Base-by-base conservation (phyloP, 2,113 vertebrate species). In the Piaya cayana region DNA sequence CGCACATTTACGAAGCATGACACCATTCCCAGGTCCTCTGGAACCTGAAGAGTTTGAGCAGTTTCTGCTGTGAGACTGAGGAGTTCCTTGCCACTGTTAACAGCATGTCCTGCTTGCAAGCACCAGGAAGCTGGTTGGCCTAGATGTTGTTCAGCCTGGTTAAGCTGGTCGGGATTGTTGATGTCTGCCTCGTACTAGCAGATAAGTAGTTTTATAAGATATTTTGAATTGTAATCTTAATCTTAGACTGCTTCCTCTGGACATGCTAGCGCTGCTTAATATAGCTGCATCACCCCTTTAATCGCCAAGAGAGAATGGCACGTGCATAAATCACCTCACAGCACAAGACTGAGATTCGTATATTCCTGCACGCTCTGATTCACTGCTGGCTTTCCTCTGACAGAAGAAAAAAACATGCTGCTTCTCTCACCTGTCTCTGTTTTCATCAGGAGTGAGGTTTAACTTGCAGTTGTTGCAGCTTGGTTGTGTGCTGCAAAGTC, bases 171-270 rank as follows among this genome's bases (percentile, higher is more conserved):
- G 45, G 87, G 75, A 82, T 29, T 85, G 87, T 39, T 70, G 94
- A 12, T 85, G 65, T 90, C 93, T 94, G 75, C 82, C 89, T 92
- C 45, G 0, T 72, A 14, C 45, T 39, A 85, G 95, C 89, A 95
- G 90, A 96, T 80, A 93, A 97, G 64, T 85, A 6, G 58, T 85
- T 92, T 85, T 82, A 47, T 42, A 69, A 93, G 39, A 13, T 86
- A 23, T 5, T 95, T 93, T 70, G 12, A 74, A 27, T n/a, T 53
- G 34, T 60, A 36, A 70, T 86, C 81, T 86, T 63, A 62, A 37
- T 69, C 85, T 63, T 49, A 15, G 67, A 47, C 62, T 84, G 37
- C 60, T 91, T 8, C 59, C 90, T 82, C 75, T 81, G 83, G 47
- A 18, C 12, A 3, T 19, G 58, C 34, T 88, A 70, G 78, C 55